Percentiles rank a stretch among this genome's conserved stretches.
Evolutionary conservation across 2,113 vertebrate species (phyloP).

Genomic region (Synchiropus splendidus): DNA sequence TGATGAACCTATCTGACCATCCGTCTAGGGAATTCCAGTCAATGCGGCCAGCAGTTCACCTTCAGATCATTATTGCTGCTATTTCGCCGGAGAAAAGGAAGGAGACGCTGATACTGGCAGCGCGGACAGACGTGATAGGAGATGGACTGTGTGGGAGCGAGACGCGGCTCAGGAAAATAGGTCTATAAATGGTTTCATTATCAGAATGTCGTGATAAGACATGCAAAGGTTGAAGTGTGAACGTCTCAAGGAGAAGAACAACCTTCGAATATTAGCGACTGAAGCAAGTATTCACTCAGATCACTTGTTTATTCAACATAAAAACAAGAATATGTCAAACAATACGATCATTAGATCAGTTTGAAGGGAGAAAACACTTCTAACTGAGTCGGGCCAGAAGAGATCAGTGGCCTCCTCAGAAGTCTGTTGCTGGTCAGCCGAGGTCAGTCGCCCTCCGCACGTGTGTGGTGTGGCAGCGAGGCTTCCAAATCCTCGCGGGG

Average conservation of each 20-base stretch:
- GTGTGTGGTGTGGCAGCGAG: conserved; percentile 9
- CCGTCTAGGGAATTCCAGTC: conserved; percentile 24
- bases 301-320: too few relatives aligned
- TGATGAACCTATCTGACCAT: conserved; percentile 14
- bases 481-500: conserved; percentile 8
- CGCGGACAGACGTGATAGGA: too few relatives aligned
- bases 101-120: too few relatives aligned
- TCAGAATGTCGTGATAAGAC: conserved; percentile 22
- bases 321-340: too few relatives aligned
- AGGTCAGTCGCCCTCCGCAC: conserved; percentile 7
- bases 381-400: too few relatives aligned
- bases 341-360: too few relatives aligned
- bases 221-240: conserved; percentile 19
- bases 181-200: too few relatives aligned
- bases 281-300: too few relatives aligned
- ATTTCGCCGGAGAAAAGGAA: conserved; percentile 6
- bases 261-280: not conserved
- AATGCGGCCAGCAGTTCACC: conserved; percentile 8
- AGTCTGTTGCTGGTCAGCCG: not conserved
- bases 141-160: too few relatives aligned
- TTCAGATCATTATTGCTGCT: conserved; percentile 8
- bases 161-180: too few relatives aligned
- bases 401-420: too few relatives aligned
- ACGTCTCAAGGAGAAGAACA: not conserved
- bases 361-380: too few relatives aligned